These are phyloP conservation scores for Aurelia coerulea DNA, from an alignment of 30 jellyfish, hydroid and myxozoan species.

Conservation along the genomic window DNA sequence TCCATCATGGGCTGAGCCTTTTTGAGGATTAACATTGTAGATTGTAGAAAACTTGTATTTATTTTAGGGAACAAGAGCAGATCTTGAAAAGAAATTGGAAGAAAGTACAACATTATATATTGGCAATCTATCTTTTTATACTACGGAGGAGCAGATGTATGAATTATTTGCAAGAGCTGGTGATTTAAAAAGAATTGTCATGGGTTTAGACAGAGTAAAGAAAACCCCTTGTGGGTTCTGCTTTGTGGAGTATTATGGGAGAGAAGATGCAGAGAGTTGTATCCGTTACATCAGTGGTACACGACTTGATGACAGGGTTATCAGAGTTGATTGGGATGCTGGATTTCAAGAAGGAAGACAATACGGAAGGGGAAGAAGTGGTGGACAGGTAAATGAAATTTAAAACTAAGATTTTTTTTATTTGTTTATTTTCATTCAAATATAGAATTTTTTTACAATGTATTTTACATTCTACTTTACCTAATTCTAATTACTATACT, in stretches of 20 bases:
- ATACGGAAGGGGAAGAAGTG: constrained; percentile 98
- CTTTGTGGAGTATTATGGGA: constrained; percentile 88
- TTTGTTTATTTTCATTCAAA: not conserved
- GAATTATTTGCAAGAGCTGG: constrained; percentile 92
- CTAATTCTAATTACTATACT: no score
- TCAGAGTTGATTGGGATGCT: constrained; percentile 97
- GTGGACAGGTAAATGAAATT: constrained; percentile 90
- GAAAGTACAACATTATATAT: constrained; percentile 89
- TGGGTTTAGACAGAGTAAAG: constrained; percentile 94
- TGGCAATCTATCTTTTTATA: constrained; percentile 94
- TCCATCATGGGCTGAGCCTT: no score
- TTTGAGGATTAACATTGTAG: no score
- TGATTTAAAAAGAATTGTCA: constrained; percentile 78
- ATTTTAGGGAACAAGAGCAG: constrained; percentile 85
- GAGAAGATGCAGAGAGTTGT: constrained; percentile 96
- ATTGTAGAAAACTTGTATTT: not conserved
- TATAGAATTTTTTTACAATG: no score
- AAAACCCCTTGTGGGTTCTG: constrained; percentile 99
- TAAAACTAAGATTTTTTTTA: not conserved
- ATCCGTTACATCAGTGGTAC: constrained; percentile 91
- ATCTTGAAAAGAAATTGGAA: constrained; percentile 84
- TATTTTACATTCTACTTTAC: no score
- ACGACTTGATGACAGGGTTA: constrained; percentile 91
- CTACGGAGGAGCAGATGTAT: constrained; percentile 94
- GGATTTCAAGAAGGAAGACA: constrained; percentile 99